These are phyloP conservation scores for Pyrocoelia pectoralis DNA, from an alignment of 2,888 invertebrate species.

Conservation along the genomic window DNA sequence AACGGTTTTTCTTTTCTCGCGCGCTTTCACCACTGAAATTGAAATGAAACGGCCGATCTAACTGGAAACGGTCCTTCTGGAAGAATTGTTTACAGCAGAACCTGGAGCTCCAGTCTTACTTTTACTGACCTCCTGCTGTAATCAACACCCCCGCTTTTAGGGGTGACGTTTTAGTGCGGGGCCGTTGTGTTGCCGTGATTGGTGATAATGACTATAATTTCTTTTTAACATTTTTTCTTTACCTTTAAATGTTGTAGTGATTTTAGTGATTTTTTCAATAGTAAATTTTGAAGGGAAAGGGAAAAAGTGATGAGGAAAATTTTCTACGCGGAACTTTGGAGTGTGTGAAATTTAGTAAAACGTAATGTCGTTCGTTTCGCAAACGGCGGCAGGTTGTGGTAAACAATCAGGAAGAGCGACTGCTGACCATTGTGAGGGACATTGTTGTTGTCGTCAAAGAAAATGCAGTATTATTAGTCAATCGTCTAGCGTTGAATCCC, in stretches of 20 bases:
- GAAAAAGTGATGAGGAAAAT: background rate
- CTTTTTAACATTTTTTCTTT: slow-evolving; percentile 1
- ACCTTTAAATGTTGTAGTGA: slow-evolving; percentile 9
- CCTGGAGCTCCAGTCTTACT: slow-evolving; percentile 44
- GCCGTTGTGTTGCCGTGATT: slow-evolving; percentile 41
- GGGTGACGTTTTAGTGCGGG: slow-evolving; percentile 34
- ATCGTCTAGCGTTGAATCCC: slow-evolving; percentile 32
- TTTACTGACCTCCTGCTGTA: slow-evolving; percentile 44
- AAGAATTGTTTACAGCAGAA: slow-evolving; percentile 32
- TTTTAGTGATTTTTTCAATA: background rate
- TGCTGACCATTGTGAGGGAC: slow-evolving; percentile 50
- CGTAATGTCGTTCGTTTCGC: slow-evolving; percentile 66
- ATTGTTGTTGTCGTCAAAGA: slow-evolving; percentile 57
- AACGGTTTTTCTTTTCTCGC: slow-evolving; percentile 18
- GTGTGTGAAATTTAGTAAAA: background rate
- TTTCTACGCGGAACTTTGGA: background rate
- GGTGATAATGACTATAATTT: slow-evolving; percentile 41
- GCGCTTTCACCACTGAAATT: background rate
- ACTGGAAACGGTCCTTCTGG: slow-evolving; percentile 22
- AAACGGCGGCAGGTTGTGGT: slow-evolving; percentile 65
- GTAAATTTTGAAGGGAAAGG: background rate
- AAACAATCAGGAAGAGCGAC: slow-evolving; percentile 40
- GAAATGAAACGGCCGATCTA: slow-evolving; percentile 26
- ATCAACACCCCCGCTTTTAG: slow-evolving; percentile 39
- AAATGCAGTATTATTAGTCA: slow-evolving; percentile 51